These are phyloP conservation scores for Pantherophis guttatus DNA, from an alignment of 2,113 vertebrate genomes.

Conservation along the genomic window DNA sequence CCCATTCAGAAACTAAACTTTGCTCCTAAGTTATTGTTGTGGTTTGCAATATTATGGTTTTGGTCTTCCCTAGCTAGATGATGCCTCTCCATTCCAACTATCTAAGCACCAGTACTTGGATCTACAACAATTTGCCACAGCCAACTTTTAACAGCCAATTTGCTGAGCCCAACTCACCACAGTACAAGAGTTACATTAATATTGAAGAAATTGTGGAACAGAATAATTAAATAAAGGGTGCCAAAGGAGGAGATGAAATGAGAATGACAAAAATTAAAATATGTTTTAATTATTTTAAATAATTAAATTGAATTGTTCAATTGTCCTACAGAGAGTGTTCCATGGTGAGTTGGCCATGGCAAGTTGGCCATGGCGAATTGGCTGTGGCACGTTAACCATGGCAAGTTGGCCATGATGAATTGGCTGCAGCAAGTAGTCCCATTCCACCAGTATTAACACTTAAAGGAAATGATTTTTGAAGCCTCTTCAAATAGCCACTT, in stretches of 20 bases:
- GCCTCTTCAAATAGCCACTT: not conserved
- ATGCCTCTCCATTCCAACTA: not conserved
- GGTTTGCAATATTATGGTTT: not conserved
- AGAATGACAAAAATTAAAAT: not conserved
- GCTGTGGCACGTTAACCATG: not conserved
- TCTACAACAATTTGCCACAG: not conserved
- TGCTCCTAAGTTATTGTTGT: not conserved
- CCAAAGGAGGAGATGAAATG: not conserved
- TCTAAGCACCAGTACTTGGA: not conserved
- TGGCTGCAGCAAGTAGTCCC: not conserved
- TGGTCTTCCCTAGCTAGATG: not conserved
- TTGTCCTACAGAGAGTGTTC: not conserved
- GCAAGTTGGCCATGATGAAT: not conserved
- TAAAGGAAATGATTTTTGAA: not conserved
- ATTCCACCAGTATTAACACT: not conserved
- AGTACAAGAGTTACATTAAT: not conserved
- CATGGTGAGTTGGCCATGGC: not conserved
- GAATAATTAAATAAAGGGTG: not conserved
- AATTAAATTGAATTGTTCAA: too few species aligned
- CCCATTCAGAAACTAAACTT: not conserved
- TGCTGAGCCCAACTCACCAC: not conserved
- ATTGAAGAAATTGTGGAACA: not conserved
- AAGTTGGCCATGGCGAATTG: not conserved
- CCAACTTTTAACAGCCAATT: too few species aligned
- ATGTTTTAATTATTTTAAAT: not conserved